A percentile compares a stretch with the other conserved stretches of the same genome.
Conservation (phyloP, 2,113 vertebrate species). For the Beaufortia kweichowensis region DNA sequence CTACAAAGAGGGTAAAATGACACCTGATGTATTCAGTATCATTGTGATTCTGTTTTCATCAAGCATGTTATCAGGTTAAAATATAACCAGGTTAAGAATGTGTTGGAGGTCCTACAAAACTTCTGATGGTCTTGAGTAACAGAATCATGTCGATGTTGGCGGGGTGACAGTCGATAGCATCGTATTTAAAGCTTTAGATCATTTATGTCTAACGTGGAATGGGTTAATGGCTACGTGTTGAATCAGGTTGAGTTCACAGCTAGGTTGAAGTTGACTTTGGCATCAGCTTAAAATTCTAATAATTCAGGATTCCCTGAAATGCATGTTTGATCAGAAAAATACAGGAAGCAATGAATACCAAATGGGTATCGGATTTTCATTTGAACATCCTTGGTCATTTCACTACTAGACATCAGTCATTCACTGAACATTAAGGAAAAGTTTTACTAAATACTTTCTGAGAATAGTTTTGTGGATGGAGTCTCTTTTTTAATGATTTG, state of each 20-base stretch:
- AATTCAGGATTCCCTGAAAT: background rate
- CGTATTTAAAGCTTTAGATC: background rate
- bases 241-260: conserved; percentile 18
- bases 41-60: background rate
- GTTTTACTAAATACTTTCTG: too few relatives aligned
- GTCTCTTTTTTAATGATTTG: too few relatives aligned
- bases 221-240: background rate
- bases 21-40: conserved; percentile 33
- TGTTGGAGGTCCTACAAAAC: background rate
- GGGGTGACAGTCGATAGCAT: background rate
- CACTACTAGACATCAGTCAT: too few relatives aligned
- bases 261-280: conserved; percentile 7
- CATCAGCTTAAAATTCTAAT: background rate
- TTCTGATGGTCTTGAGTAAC: too few relatives aligned
- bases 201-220: background rate
- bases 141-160: background rate
- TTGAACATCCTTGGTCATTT: too few relatives aligned
- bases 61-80: background rate
- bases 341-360: too few relatives aligned
- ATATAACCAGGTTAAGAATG: background rate
- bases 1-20: conserved; percentile 20
- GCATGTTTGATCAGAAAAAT: background rate
- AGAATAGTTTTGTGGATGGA: too few relatives aligned
- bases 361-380: too few relatives aligned
- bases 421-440: too few relatives aligned